A percentile compares a stretch with the other conserved stretches of the same genome.
phyloP scores from a whole-genome alignment of 2,113 vertebrate species.

The Irena cyanogastra region DNA sequence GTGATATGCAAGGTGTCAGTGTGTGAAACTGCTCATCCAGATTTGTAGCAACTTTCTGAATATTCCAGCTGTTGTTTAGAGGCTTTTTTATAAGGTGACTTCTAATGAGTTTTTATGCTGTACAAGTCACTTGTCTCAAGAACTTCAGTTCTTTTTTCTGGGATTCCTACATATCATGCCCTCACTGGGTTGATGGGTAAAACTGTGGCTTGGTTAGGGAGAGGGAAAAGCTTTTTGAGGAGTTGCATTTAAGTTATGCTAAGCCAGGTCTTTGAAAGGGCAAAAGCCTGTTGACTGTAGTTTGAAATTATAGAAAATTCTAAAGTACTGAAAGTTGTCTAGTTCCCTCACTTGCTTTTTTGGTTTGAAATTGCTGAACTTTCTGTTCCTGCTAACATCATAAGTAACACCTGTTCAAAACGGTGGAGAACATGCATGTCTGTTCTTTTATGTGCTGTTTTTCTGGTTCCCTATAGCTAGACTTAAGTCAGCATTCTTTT shows the following conservation, averaged over 20 bases:
- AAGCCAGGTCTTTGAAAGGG: not conserved
- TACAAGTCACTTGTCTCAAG: not conserved
- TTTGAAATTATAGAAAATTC: not conserved
- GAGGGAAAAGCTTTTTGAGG: not conserved
- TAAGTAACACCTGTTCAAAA: not conserved
- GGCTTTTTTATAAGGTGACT: not conserved
- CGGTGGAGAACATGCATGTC: not conserved
- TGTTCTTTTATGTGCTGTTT: not conserved
- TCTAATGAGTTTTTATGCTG: not conserved
- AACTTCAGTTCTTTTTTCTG: not conserved
- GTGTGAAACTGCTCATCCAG: not conserved
- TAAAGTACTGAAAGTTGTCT: not conserved
- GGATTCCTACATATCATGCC: not conserved
- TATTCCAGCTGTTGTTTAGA: not conserved
- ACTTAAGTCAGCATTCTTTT: not conserved
- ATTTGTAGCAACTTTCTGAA: not conserved
- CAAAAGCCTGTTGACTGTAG: not conserved
- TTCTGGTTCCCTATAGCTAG: not conserved
- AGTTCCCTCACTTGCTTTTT: not conserved
- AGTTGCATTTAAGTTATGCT: not conserved
- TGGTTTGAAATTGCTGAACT: not conserved
- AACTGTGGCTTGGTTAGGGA: not conserved
- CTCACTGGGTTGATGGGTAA: not conserved
- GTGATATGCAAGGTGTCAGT: accelerated
- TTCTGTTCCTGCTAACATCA: not conserved